Percentiles rank a stretch among this genome's conserved stretches.
phyloP scores from a whole-genome alignment of 2,797 vertebrate species.

The Chaenodraco wilsoni region DNA sequence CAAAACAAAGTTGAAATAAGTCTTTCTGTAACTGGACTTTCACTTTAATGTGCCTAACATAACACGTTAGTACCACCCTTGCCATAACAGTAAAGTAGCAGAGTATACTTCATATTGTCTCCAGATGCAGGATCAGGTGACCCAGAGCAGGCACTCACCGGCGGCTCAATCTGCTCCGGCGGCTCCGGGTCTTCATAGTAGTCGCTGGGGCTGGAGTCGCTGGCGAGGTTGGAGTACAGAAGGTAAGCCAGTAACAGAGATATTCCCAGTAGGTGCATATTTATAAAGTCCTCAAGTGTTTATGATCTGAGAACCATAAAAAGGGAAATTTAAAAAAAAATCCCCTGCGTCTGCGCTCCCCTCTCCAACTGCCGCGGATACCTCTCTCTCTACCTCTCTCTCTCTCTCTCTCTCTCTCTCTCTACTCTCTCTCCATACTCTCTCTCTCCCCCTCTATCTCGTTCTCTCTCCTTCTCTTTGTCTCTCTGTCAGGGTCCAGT shows the following conservation, averaged over 20 bases:
- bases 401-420: background rate
- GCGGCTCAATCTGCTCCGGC: conserved; percentile 86
- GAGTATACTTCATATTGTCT: background rate
- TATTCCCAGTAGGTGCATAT: conserved; percentile 83
- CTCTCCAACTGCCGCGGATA: conserved; percentile 38
- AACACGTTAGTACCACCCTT: background rate
- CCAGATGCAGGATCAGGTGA: conserved; percentile 19
- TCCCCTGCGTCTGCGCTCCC: conserved; percentile 35
- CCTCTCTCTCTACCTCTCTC: conserved; percentile 16
- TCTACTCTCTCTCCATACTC: conserved; percentile 6
- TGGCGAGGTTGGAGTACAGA: conserved; percentile 83
- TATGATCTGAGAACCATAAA: conserved; percentile 47
- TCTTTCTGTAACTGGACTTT: background rate
- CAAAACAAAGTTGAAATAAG: too few relatives aligned
- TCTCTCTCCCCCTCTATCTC: background rate
- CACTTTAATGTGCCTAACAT: too few relatives aligned
- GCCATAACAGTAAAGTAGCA: background rate
- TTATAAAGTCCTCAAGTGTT: conserved; percentile 45
- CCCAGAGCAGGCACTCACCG: conserved; percentile 81
- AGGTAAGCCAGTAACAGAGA: conserved; percentile 77
- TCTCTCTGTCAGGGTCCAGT: conserved; percentile 41
- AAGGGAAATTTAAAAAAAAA: conserved; percentile 41
- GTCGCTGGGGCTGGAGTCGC: conserved; percentile 89
- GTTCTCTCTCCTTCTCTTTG: conserved; percentile 1
- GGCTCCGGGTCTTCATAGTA: conserved; percentile 87